Base-by-base conservation (phyloP, 2,888 invertebrate genomes). In the Drosophila pseudotakahashii region DNA sequence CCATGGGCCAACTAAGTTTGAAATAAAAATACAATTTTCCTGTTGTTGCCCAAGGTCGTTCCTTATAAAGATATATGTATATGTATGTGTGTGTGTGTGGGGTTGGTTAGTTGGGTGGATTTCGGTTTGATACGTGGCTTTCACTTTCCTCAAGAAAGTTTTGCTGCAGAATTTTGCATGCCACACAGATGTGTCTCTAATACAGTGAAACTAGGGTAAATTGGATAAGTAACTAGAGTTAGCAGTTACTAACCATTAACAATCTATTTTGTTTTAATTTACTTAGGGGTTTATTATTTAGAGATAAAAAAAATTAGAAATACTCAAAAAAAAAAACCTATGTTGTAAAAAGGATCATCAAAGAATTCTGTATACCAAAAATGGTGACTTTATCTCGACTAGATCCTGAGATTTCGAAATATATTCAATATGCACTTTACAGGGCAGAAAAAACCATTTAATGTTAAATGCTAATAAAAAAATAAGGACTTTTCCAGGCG, bases 71-170 rank as follows among this genome's bases (percentile, higher is more conserved):
- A 13, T 30, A 4, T 32, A 11, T 53, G 30, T 32, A 11, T 53
- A 19, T 19, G 19, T 19, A 2, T 19, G 19, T 19, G 19, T 19
- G 19, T 26, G 30, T 34, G 60, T 7, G 34, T 30, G 23, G 10
- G 11, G 34, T 34, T 34, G 34, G 34, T 11, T 11, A 34, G 44
- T 11, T 45, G 19, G 53, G 9, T 14, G 32, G 32, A 45, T 45
- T 52, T 32, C n/a, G 39, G 16, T 48, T 45, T 48, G 62, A 62
- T 48, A 42, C 41, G 62, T 62, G 47, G 54, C 64, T 66, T 67
- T 66, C 45, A 66, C 64, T 66, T 66, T 66, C 67, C 54, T 26
- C n/a, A 53, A 66, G 54, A 53, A 66, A 67, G 45, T 66, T 66
- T 66, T 53, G 13, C 45, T n/a, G 14, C 32, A 53, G 52, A 64